Base-by-base conservation (phyloP, 2,888 invertebrate genomes). In the Sussaba pulchella region DNA sequence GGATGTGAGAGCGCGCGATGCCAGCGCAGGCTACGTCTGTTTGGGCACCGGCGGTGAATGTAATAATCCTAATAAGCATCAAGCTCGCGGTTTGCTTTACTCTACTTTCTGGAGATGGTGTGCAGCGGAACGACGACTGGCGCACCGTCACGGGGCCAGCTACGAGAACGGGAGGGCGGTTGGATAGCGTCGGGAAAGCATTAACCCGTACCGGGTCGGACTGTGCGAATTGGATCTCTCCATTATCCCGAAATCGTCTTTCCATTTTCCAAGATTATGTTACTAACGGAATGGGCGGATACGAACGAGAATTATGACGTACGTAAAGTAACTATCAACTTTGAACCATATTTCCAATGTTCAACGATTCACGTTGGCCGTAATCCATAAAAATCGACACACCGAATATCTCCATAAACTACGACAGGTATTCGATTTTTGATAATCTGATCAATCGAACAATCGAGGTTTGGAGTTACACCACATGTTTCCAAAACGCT, bases 31-130 rank as follows among this genome's bases (percentile, higher is more conserved):
- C 66, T 6, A 74, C 54, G 24, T 66, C 45, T 47, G 66, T 57
- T 66, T 54, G 54, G 64, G 54, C 24, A 5, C 54, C 43, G 21
- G 66, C 57, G 50, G 73, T 45, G 52, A 72, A 64, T 66, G 73
- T 66, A 74, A 74, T 66, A 74, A 74, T 74, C 73, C 73, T 74
- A 74, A 74, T 74, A 74, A 74, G 66, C 64, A 74, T 74, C 54
- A 26, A 64, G 31, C 64, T 66, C 64, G 66, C 36, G 64, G 73
- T 64, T 31, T 57, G 31, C 43, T 43, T 17, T 57, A 57, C 52
- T 64, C 64, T 36, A 73, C 73, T 73, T 73, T 57, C 43, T 19
- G 12, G 72, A 2, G 36, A 73, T 64, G 41, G 45, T 73, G 54
- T 41, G 54, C 64, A 57, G 54, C 43, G 43, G 63, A 19, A 43